These are phyloP conservation scores for Borostomias antarcticus DNA, from an alignment of 2,797 vertebrate species.

Conservation along the genomic window DNA sequence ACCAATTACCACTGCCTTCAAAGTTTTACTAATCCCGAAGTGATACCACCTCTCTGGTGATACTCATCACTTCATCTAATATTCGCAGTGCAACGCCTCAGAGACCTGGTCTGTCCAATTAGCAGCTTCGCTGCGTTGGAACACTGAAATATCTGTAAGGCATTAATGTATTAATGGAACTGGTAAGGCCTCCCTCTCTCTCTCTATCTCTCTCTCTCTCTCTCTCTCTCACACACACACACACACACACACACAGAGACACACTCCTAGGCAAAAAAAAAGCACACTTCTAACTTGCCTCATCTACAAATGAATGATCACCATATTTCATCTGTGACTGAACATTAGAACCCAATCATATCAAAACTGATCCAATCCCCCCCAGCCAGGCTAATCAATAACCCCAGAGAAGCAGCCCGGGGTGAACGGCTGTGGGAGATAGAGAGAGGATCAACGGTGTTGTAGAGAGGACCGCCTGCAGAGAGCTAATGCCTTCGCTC, in stretches of 20 bases:
- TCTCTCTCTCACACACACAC: neutral
- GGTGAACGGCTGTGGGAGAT: neutral
- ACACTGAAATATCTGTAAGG: slow-evolving; percentile 29
- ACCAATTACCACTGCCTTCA: no score
- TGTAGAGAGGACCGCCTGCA: neutral
- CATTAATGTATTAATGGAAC: no score
- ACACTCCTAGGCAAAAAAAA: neutral
- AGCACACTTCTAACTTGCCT: neutral
- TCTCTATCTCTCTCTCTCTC: no score
- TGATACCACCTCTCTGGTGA: neutral
- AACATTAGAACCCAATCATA: neutral
- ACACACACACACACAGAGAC: neutral
- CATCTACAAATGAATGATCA: neutral
- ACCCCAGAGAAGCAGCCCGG: neutral
- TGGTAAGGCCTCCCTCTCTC: no score
- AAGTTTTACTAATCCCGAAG: neutral
- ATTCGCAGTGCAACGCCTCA: neutral
- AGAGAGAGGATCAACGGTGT: neutral
- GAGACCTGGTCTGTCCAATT: slow-evolving; percentile 48
- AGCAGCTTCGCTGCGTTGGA: slow-evolving; percentile 41
- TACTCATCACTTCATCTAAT: neutral
- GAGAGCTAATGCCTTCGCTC: neutral
- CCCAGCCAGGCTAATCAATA: neutral
- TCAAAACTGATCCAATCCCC: neutral
- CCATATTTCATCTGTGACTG: neutral